Evolutionary conservation across 2,113 vertebrate genomes (phyloP), one percentile per base, ranked within the genome.

Genomic region (Rhinoderma darwinii): DNA sequence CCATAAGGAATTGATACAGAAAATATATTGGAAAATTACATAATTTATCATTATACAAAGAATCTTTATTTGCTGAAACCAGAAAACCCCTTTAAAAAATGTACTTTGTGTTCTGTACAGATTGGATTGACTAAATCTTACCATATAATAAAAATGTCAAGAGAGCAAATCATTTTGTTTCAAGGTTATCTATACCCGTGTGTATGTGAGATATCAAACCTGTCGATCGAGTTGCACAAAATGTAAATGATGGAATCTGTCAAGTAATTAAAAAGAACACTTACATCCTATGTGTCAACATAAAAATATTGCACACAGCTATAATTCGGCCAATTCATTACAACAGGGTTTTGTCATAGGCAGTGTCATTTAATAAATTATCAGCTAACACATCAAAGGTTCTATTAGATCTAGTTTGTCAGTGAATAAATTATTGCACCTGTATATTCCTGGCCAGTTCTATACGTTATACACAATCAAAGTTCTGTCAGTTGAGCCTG

Each of bases 221-320:
- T 27, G 66, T 1, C 37, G 5, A 44, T 39, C 50, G 20, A 27
- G 70, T 74, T 73, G 14, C 59, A 37, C 66, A 54, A 51, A 56
- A 63, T 82, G 80, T 41, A 70, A 50, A 70, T n/a, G 61, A 82
- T 66, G 41, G 63, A 43, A 82, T 61, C 22, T 63, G 56, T 18
- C 25, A 14, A n/a, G 25, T 84, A 73, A 74, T 84, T 84, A 84
- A n/a, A 74, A 4, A 54, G 25, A 74, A 74, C 25, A 7, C 68
- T 56, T 54, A 25, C 43, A 54, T 37, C 32, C 10, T 63, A 54
- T 73, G 32, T 47, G 25, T 73, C 56, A 82, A 22, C 56, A 27
- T 14, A 12, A 27, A 56, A 30, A 75, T 75, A 75, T 75, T 44
- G 73, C 73, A 47, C 73, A n/a, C 27, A 2, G 10, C 6, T 17